Conservation (phyloP, 64 coral and sea anemone species). For the Cladopsammia gracilis region DNA sequence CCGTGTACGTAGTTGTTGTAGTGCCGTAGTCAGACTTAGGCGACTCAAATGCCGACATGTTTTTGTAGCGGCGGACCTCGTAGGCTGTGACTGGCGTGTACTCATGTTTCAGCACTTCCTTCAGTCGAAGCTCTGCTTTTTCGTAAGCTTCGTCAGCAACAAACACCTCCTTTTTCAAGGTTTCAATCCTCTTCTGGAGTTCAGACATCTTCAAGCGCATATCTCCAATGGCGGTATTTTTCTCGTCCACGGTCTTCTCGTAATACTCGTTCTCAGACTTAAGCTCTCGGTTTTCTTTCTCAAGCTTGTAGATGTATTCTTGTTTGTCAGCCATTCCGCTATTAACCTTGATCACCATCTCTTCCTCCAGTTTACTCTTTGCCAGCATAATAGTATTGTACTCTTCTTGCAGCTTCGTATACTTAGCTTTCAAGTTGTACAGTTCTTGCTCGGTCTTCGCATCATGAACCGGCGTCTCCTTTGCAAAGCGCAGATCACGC, state of each 20-base stretch:
- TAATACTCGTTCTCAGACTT: constrained; percentile 68
- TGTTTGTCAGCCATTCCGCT: constrained; percentile 61
- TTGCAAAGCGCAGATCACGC: not conserved
- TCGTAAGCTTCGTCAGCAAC: constrained; percentile 72
- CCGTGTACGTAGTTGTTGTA: not conserved
- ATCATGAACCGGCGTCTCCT: not conserved
- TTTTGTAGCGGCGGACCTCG: constrained; percentile 14
- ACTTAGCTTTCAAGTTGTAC: constrained; percentile 13
- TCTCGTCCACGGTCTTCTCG: constrained; percentile 42
- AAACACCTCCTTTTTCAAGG: constrained; percentile 58
- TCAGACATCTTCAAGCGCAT: constrained; percentile 44
- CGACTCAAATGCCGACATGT: not conserved
- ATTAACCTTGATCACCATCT: constrained; percentile 56
- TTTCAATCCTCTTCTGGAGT: constrained; percentile 50
- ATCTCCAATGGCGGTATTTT: constrained; percentile 52
- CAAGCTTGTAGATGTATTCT: constrained; percentile 73
- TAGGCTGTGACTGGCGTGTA: constrained; percentile 62
- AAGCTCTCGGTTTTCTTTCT: constrained; percentile 65
- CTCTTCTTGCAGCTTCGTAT: constrained; percentile 64
- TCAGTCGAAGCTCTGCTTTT: constrained; percentile 62
- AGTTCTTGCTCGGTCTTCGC: not conserved
- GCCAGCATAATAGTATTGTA: constrained; percentile 45
- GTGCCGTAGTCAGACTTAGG: not conserved
- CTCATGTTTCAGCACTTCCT: constrained; percentile 60
- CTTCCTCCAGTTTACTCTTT: constrained; percentile 60